These are phyloP conservation scores for Triplophysa tibetana DNA, from an alignment of 2,113 vertebrate species.

Conservation along the genomic window DNA sequence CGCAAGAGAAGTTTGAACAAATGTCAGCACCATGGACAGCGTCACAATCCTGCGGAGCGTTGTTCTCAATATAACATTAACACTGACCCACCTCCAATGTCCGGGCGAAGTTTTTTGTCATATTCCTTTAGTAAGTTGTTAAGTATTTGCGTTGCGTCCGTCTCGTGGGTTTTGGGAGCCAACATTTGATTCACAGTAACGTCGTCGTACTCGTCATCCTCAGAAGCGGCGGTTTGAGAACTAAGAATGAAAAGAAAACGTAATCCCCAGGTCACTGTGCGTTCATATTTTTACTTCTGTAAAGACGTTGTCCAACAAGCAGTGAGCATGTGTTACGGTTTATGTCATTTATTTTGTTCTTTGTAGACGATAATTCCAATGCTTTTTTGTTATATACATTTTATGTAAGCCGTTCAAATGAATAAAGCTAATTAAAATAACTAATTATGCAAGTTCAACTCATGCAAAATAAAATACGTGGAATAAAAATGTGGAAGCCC, in stretches of 20 bases:
- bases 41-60: not conserved
- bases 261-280: not conserved
- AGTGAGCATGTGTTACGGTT: not conserved
- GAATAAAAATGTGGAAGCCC: not conserved
- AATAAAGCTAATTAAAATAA: no score
- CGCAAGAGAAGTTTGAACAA: not conserved
- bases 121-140: slow-evolving; percentile 92
- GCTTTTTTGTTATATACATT: not conserved
- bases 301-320: not conserved
- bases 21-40: slow-evolving; percentile 45
- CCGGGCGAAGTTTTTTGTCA: slow-evolving; percentile 92
- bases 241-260: slow-evolving; percentile 65
- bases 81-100: slow-evolving; percentile 88
- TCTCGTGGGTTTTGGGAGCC: slow-evolving; percentile 86
- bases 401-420: not conserved
- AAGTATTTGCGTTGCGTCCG: slow-evolving; percentile 88
- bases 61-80: not conserved
- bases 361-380: not conserved
- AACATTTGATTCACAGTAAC: slow-evolving; percentile 86
- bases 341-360: not conserved
- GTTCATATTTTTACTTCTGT: not conserved
- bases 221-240: slow-evolving; percentile 78
- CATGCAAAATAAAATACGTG: not conserved
- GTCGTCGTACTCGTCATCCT: slow-evolving; percentile 88
- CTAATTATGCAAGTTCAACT: not conserved